Evolutionary conservation across 2,113 vertebrate species (phyloP).

Genomic region (Nannobrachium achirus): DNA sequence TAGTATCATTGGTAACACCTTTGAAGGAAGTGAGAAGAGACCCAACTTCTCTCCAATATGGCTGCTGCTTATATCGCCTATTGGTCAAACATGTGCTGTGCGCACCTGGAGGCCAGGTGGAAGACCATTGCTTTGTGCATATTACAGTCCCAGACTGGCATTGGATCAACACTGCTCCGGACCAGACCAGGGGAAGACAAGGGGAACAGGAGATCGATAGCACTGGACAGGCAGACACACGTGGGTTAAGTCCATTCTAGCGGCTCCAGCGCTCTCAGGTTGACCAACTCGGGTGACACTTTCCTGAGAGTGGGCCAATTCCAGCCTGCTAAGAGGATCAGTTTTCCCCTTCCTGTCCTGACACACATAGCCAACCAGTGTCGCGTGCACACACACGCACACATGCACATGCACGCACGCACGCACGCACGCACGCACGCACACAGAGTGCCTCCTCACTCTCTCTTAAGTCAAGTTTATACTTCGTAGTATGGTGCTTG

Average conservation of each 20-base stretch:
- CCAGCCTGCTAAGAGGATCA: slow-evolving; percentile 71
- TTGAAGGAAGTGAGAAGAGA: too few relatives aligned
- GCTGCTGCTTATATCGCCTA: too few relatives aligned
- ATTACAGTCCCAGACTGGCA: slow-evolving; percentile 22
- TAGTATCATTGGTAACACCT: too few relatives aligned
- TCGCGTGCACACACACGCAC: slow-evolving; percentile 24
- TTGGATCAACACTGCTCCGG: slow-evolving; percentile 42
- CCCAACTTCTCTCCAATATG: too few relatives aligned
- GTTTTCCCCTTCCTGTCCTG: slow-evolving; percentile 64
- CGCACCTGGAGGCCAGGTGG: slow-evolving; percentile 51
- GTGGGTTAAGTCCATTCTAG: slow-evolving; percentile 35
- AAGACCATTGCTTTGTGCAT: slow-evolving; percentile 44
- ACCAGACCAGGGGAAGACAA: background rate
- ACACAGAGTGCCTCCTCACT: too few relatives aligned
- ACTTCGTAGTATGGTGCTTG: too few relatives aligned
- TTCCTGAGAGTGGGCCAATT: slow-evolving; percentile 69
- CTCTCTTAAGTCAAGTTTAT: too few relatives aligned
- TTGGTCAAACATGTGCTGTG: slow-evolving; percentile 60
- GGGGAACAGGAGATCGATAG: slow-evolving; percentile 43
- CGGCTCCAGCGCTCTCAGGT: slow-evolving; percentile 43
- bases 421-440: slow-evolving; percentile 11
- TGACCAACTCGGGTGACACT: slow-evolving; percentile 70
- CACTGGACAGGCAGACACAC: slow-evolving; percentile 42
- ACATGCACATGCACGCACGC: slow-evolving; percentile 18
- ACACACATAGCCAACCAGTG: slow-evolving; percentile 56